Evolutionary conservation across 2,113 vertebrate species (phyloP).

Genomic region (Pseudois nayaur): DNA sequence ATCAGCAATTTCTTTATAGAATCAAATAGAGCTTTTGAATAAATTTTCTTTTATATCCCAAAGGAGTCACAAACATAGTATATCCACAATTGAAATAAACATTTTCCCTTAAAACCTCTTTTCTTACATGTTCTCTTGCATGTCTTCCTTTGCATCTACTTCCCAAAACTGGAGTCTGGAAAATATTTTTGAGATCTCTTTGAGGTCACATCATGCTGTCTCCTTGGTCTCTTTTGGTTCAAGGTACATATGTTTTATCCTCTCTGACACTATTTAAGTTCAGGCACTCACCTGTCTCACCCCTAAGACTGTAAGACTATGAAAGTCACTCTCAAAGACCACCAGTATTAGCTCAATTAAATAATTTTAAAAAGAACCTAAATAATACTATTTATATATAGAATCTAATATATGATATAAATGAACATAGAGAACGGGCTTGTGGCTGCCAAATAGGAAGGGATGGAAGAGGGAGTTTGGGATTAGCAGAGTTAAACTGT

Average conservation of each 20-base stretch:
- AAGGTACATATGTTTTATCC: background rate
- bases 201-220: background rate
- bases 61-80: background rate
- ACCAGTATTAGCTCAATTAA: background rate
- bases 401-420: background rate
- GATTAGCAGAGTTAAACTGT: background rate
- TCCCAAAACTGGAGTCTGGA: background rate
- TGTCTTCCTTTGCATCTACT: background rate
- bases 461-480: background rate
- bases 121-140: rapidly evolving
- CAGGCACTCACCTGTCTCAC: background rate
- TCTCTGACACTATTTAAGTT: background rate
- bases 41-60: background rate
- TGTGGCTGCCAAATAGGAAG: background rate
- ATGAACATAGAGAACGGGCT: background rate
- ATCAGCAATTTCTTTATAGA: background rate
- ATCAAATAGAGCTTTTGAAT: background rate
- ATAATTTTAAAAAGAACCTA: background rate
- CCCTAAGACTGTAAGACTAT: background rate
- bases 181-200: background rate
- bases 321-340: background rate
- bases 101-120: background rate
- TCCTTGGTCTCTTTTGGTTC: background rate
- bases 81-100: background rate
- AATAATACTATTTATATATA: background rate